Conservation (phyloP, 2,113 vertebrate species). For the Ranitomeya variabilis region DNA sequence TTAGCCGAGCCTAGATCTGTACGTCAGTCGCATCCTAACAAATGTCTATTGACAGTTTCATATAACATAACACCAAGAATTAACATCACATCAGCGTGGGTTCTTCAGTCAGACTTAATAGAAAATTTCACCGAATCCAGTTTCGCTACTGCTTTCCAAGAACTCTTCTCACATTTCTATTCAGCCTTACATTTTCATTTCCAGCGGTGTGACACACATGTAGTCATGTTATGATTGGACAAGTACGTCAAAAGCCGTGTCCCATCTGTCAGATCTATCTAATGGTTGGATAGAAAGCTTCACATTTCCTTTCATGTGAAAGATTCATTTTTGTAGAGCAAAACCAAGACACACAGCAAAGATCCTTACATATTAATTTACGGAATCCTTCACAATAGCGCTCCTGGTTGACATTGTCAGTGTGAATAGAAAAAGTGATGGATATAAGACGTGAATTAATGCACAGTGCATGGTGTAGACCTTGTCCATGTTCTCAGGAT, state of each 20-base stretch:
- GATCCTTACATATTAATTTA: conserved; percentile 31
- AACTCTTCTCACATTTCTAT: neutral
- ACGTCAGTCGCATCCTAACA: neutral
- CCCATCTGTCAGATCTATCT: conserved; percentile 30
- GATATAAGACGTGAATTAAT: conserved; percentile 37
- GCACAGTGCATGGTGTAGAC: neutral
- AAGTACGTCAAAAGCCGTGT: conserved; percentile 14
- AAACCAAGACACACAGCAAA: neutral
- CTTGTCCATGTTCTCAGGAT: conserved; percentile 23
- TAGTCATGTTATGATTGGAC: neutral
- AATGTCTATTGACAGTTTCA: neutral
- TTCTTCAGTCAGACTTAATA: neutral
- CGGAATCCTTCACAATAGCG: conserved; percentile 16
- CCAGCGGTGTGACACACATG: neutral
- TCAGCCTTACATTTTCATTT: neutral
- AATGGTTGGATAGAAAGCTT: neutral
- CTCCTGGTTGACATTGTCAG: conserved; percentile 11
- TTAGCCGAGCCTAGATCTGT: neutral
- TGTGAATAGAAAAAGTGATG: conserved; percentile 20
- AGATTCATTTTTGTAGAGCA: conserved; percentile 32
- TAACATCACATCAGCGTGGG: conserved; percentile 12
- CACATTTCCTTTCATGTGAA: conserved; percentile 31
- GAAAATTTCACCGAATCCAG: neutral
- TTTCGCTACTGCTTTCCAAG: neutral
- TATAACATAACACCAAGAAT: neutral